Percentiles rank a stretch among this genome's conserved stretches.
Conservation (phyloP, 92 coral and sea anemone genomes). For the Epizoanthus ramosus region DNA sequence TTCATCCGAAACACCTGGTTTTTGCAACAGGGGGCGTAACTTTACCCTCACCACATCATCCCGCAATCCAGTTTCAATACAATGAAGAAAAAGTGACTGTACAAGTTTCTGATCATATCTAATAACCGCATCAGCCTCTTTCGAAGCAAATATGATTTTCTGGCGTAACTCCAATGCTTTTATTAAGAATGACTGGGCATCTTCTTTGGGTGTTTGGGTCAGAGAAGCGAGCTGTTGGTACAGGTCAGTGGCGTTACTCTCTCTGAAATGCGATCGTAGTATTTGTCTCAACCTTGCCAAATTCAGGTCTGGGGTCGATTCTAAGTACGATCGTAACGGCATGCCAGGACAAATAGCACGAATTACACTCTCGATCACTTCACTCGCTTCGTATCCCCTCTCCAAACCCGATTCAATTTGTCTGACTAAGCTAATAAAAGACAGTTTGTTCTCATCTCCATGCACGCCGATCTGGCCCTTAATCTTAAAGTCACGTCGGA, state of each 20-base stretch:
- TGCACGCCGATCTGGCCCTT: slow-evolving; percentile 52
- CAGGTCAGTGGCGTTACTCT: slow-evolving; percentile 58
- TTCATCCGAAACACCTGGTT: slow-evolving; percentile 17
- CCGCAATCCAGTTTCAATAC: slow-evolving; percentile 53
- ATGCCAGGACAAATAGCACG: slow-evolving; percentile 52
- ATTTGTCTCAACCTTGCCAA: slow-evolving; percentile 53
- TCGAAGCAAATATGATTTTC: slow-evolving; percentile 50
- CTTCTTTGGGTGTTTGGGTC: slow-evolving; percentile 48
- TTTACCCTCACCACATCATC: slow-evolving; percentile 43
- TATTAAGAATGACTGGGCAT: slow-evolving; percentile 41
- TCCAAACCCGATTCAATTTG: slow-evolving; percentile 49
- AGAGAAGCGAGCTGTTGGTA: slow-evolving; percentile 49
- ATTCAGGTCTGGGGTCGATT: slow-evolving; percentile 42
- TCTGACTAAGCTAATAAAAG: slow-evolving; percentile 55
- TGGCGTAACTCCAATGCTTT: slow-evolving; percentile 44
- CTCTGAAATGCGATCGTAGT: slow-evolving; percentile 51
- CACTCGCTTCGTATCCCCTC: slow-evolving; percentile 46
- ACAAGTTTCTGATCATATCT: slow-evolving; percentile 44
- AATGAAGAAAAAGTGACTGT: slow-evolving; percentile 50
- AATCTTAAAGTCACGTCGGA: slow-evolving; percentile 49
- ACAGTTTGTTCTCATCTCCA: slow-evolving; percentile 47
- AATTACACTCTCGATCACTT: slow-evolving; percentile 48
- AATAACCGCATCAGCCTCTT: slow-evolving; percentile 45
- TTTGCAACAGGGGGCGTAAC: slow-evolving; percentile 38
- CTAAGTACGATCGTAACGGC: slow-evolving; percentile 56